Evolutionary conservation across 2,113 vertebrate species (phyloP), one percentile per base, ranked within the genome.

Genomic region (Stigmatopora nigra): DNA sequence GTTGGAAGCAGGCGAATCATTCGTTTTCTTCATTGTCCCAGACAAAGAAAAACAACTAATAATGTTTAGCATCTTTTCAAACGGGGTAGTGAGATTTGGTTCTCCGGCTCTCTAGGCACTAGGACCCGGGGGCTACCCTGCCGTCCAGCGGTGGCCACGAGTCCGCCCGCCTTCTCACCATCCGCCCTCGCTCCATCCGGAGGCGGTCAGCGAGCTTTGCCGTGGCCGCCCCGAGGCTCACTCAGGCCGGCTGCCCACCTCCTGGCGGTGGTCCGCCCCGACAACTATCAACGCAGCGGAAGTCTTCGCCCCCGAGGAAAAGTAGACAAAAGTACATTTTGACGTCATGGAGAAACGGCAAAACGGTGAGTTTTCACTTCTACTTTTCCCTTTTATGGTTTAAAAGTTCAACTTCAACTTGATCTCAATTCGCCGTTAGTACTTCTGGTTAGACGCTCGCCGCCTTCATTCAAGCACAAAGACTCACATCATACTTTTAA

Each of bases 341-440:
- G 9, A 44, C 10, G 17, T 9, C 36, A 61, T 61, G 59, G 59
- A 61, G 12, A 20, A 45, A 45, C 59, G 59, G n/a, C 59, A 61
- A 45, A 61, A 19, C 41, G 59, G 59, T 61, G 59, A 61, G 59
- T 46, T 45, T 61, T 60, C 38, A 25, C 52, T 35, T 38, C 2
- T 5, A 38, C 17, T 36, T 17, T 17, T 2, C 1, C 25, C 25
- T 31, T 3, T n/a, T n/a, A 1, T 51, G 31, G 5, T 51, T 15
- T 10, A 44, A 12, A 41, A 44, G 58, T 22, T 61, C 7, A 20
- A 11, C 41, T 61, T 44, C 35, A 60, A 41, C 35, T 59, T 41
- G 17, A 44, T 22, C 22, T 53, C 51, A 53, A 10, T 11, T 22
- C 51, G 51, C 19, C 51, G 19, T 11, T 20, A 53, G n/a, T 53